Percentiles rank a stretch among this genome's conserved stretches.
These are phyloP conservation scores for Ochropacha duplaris DNA, from an alignment of 2,888 invertebrate species.

Conservation along the genomic window DNA sequence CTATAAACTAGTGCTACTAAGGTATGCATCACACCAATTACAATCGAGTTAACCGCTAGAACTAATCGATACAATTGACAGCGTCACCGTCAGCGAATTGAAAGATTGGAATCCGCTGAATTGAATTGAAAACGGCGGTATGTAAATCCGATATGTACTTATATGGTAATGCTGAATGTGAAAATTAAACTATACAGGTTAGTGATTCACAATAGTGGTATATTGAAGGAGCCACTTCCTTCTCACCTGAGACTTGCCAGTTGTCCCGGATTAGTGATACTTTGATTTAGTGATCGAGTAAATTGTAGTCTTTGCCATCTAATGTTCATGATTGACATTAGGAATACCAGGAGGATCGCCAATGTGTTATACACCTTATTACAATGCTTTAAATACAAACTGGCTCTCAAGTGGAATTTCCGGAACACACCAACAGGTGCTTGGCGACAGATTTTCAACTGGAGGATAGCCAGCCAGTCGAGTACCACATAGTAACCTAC, in stretches of 20 bases:
- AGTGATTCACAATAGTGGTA: constrained; percentile 5
- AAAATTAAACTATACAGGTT: constrained; percentile 1
- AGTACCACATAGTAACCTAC: no score
- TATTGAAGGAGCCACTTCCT: background rate
- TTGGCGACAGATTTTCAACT: no score
- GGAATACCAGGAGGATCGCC: no score
- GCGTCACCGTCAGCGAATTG: constrained; percentile 1
- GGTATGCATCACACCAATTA: constrained; percentile 1
- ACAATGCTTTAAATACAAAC: no score
- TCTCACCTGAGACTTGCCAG: background rate
- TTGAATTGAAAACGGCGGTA: constrained; percentile 18
- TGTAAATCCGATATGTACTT: constrained; percentile 13
- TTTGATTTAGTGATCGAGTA: background rate
- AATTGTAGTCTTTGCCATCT: no score
- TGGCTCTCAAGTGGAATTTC: no score
- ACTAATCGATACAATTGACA: constrained; percentile 4
- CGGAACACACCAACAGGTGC: no score
- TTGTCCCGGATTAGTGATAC: background rate
- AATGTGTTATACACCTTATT: no score
- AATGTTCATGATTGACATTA: no score
- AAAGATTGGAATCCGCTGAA: constrained; percentile 1
- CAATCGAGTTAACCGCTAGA: background rate
- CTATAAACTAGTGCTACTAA: background rate
- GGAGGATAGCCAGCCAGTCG: no score
- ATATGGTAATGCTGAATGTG: constrained; percentile 2